Base-by-base conservation (phyloP, 2,888 invertebrate species). In the Nemotelus pantherinus region DNA sequence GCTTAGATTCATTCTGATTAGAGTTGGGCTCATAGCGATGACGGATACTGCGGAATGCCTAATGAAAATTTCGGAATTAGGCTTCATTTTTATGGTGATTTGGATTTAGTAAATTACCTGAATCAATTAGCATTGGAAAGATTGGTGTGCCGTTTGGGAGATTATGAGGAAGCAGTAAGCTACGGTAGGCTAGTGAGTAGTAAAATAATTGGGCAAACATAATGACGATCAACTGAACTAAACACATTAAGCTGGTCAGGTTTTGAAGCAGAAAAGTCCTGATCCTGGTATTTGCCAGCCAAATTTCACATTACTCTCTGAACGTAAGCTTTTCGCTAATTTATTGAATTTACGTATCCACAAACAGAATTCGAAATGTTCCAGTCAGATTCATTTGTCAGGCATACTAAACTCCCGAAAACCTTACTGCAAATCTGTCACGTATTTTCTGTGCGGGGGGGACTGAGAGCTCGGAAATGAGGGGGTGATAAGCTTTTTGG, bases 31-130 rank as follows among this genome's bases (percentile, higher is more conserved):
- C 70, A 55, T 70, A 55, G 70, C n/a, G 53, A 9, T 70, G 53
- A 53, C 7, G 39, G 5, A 39, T 47, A 70, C 55, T 41, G 55
- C 45, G 65, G 47, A 47, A 47, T 65, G 70, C 41, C 43, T 53
- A 70, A 70, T 70, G 70, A 70, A 53, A 53, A 50, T 53, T 55
- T 55, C 9, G 43, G 6, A 70, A 70, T 70, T 55, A 70, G 50
- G 70, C 70, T 55, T 50, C 43, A 70, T 53, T 70, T 48, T 70
- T 48, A 50, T 55, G 50, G 53, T 55, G 70, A 70, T 55, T 70
- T 70, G 55, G 55, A 25, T 70, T 41, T 47, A 43, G 70, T 70
- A 70, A 70, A 55, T 70, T 53, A 55, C 47, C 9, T 70, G 48
- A 48, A 48, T 39, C 67, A 48, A 67, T 67, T 67, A 45, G 39